Evolutionary conservation across 2,797 vertebrate genomes (phyloP).

Genomic region (Synanceia verrucosa): DNA sequence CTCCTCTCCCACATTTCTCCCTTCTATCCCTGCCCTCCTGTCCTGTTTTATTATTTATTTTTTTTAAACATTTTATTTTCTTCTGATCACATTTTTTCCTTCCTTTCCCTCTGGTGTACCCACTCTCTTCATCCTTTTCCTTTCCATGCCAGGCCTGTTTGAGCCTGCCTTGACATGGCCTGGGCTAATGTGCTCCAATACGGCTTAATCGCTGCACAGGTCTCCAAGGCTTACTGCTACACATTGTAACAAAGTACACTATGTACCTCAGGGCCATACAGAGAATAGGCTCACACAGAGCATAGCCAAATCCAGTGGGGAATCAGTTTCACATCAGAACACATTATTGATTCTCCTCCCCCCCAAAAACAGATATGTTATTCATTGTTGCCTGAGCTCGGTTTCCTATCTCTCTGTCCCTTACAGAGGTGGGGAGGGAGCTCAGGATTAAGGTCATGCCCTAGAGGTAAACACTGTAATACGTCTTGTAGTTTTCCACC

Average conservation of each 20-base stretch:
- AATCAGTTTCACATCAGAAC: constrained; percentile 85
- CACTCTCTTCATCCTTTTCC: constrained; percentile 52
- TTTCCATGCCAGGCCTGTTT: constrained; percentile 70
- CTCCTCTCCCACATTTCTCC: neutral
- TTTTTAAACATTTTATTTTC: constrained; percentile 1
- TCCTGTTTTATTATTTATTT: neutral
- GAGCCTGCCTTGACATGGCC: constrained; percentile 74
- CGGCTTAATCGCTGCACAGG: constrained; percentile 75
- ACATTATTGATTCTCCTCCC: constrained; percentile 81
- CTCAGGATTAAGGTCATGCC: constrained; percentile 70
- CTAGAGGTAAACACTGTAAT: constrained; percentile 65
- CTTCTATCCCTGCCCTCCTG: constrained; percentile 3
- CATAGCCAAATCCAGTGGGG: constrained; percentile 75
- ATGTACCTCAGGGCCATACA: constrained; percentile 80
- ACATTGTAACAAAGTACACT: constrained; percentile 76
- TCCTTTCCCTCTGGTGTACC: constrained; percentile 40
- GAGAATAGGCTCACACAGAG: constrained; percentile 71
- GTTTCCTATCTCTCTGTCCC: constrained; percentile 62
- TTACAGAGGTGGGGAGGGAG: constrained; percentile 55
- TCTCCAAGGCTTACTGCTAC: constrained; percentile 77
- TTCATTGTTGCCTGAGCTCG: constrained; percentile 68
- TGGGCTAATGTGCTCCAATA: constrained; percentile 80
- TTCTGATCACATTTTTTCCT: constrained; percentile 29
- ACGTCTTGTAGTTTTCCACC: constrained; percentile 43
- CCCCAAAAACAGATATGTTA: constrained; percentile 72